phyloP scores from a whole-genome alignment of 1,140 invertebrate species.

The Platyscapa corneri region DNA sequence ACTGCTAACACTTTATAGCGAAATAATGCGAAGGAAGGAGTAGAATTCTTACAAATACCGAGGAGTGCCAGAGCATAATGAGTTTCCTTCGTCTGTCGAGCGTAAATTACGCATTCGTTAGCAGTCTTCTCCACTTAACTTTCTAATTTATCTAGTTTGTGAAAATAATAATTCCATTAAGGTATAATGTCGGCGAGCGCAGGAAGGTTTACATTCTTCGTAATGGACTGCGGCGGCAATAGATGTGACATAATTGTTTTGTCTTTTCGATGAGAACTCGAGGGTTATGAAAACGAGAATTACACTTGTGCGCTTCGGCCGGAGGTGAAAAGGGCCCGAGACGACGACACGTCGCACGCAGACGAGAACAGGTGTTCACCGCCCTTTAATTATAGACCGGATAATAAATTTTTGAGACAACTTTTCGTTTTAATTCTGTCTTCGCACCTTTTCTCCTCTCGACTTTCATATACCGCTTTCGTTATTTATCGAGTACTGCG shows the following conservation, averaged over 20 bases:
- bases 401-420: slow-evolving; percentile 68
- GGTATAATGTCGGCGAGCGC: too few species aligned
- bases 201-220: too few species aligned
- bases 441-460: slow-evolving; percentile 31
- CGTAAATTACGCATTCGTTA: too few species aligned
- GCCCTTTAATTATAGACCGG: slow-evolving; percentile 65
- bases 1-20: too few species aligned
- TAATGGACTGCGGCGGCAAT: background rate
- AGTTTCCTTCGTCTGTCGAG: too few species aligned
- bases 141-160: too few species aligned
- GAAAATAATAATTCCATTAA: too few species aligned
- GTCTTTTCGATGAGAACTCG: background rate
- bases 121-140: too few species aligned
- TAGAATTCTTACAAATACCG: too few species aligned
- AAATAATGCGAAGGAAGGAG: too few species aligned
- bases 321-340: background rate
- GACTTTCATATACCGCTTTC: background rate
- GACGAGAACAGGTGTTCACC: slow-evolving; percentile 60
- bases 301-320: background rate
- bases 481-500: slow-evolving; percentile 43
- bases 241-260: background rate
- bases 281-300: background rate
- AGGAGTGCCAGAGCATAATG: too few species aligned
- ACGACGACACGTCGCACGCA: slow-evolving; percentile 30
- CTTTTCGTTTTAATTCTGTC: slow-evolving; percentile 63